A percentile compares a stretch with the other conserved stretches of the same genome.
phyloP scores from a whole-genome alignment of 2,113 vertebrate species.

The Recurvirostra avosetta region DNA sequence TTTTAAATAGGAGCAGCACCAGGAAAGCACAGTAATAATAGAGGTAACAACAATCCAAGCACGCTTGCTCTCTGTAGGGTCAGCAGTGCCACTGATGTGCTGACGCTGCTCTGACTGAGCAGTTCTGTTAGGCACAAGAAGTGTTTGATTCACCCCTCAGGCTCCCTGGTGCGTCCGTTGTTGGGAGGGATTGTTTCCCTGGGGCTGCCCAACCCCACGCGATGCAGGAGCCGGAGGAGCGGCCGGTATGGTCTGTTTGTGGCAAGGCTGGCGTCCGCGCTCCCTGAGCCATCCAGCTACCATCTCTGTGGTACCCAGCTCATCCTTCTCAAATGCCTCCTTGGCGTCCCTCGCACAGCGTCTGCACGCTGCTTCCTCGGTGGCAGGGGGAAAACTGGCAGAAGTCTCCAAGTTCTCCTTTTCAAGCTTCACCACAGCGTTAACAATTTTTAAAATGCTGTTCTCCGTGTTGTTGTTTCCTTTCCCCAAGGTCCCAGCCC shows the following conservation, averaged over 20 bases:
- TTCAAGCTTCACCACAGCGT: neutral
- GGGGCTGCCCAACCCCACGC: neutral
- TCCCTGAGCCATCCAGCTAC: neutral
- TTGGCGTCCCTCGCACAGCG: fast-evolving
- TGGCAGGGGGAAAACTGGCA: neutral
- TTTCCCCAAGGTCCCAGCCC: neutral
- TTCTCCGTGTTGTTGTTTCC: neutral
- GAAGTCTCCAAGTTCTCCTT: neutral
- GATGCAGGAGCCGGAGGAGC: neutral
- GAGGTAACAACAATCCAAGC: neutral
- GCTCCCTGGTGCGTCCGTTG: fast-evolving
- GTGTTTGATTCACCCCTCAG: neutral
- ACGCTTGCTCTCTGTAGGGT: neutral
- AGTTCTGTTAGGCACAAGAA: neutral
- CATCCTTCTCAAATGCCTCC: neutral
- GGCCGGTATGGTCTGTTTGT: fast-evolving
- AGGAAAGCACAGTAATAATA: neutral
- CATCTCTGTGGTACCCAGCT: neutral
- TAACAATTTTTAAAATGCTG: neutral
- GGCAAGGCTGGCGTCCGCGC: no score
- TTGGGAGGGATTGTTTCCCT: neutral
- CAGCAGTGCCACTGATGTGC: neutral
- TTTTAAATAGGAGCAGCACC: neutral
- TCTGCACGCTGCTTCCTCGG: fast-evolving
- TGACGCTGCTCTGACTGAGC: neutral